phyloP scores from a whole-genome alignment of 64 coral and sea anemone species.

The Montipora foliosa region DNA sequence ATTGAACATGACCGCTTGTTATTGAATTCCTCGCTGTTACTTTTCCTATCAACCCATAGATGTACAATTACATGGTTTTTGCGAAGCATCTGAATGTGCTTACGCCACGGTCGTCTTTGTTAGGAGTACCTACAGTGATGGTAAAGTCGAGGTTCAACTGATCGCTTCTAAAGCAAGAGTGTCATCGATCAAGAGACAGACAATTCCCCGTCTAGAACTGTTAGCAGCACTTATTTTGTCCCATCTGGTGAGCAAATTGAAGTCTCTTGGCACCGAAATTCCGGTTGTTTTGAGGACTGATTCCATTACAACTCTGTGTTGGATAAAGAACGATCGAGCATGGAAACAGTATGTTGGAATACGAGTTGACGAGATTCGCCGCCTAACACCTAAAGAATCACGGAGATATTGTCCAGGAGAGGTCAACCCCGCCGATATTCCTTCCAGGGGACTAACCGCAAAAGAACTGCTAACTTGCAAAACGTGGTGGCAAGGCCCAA shows the following conservation, averaged over 20 bases:
- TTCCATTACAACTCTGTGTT: neutral
- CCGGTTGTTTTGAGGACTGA: neutral
- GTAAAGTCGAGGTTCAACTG: neutral
- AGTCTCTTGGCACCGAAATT: neutral
- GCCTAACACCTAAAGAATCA: neutral
- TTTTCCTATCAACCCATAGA: neutral
- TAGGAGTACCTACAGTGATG: neutral
- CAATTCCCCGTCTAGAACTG: slow-evolving; percentile 40
- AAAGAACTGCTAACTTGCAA: neutral
- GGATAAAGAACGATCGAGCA: slow-evolving; percentile 1
- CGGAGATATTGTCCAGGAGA: slow-evolving; percentile 41
- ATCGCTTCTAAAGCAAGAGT: neutral
- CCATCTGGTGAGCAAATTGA: neutral
- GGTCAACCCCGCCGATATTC: slow-evolving; percentile 21
- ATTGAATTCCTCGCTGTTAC: neutral
- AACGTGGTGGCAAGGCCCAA: slow-evolving; percentile 10
- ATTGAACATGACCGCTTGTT: neutral
- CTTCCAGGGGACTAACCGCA: neutral
- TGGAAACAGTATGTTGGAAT: neutral
- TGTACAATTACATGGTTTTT: slow-evolving; percentile 7
- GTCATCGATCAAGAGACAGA: slow-evolving; percentile 35
- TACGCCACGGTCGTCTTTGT: neutral
- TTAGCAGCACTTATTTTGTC: slow-evolving; percentile 6
- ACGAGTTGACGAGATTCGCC: neutral
- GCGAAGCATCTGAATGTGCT: slow-evolving; percentile 2